Evolutionary conservation across 2,888 invertebrate genomes (phyloP).

Genomic region (Papilio protenor): DNA sequence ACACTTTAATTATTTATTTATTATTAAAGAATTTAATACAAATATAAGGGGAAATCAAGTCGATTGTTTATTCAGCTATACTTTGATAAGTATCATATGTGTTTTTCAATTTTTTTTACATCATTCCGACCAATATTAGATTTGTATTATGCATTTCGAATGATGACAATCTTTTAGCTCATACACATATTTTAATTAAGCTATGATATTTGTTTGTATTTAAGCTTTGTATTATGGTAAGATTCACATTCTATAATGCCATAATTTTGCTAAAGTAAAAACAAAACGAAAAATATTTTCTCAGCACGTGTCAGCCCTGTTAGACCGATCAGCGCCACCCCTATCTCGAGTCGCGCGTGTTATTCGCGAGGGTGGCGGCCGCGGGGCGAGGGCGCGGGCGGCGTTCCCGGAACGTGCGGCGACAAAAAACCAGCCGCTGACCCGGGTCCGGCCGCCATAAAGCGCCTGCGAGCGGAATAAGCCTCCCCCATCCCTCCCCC

Average conservation of each 20-base stretch:
- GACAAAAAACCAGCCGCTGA: constrained; percentile 76
- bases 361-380: constrained; percentile 58
- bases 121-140: not conserved
- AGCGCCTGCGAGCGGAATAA: constrained; percentile 73
- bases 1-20: constrained; percentile 6
- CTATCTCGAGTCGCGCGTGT: constrained; percentile 66
- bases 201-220: not conserved
- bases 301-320: constrained; percentile 46
- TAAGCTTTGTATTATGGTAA: not conserved
- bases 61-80: no score
- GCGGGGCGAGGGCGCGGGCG: constrained; percentile 49
- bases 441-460: constrained; percentile 75
- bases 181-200: not conserved
- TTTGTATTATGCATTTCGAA: not conserved
- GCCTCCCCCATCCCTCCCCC: constrained; percentile 69
- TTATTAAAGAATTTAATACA: not conserved
- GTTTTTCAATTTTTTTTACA: not conserved
- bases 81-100: no score
- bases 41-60: no score
- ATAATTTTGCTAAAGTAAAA: not conserved
- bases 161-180: not conserved
- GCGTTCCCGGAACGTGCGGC: constrained; percentile 66
- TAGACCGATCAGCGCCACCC: constrained; percentile 57
- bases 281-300: constrained; percentile 5
- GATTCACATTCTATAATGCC: not conserved